phyloP scores from a whole-genome alignment of 2,888 invertebrate genomes.

The Luperina nickerlii region DNA sequence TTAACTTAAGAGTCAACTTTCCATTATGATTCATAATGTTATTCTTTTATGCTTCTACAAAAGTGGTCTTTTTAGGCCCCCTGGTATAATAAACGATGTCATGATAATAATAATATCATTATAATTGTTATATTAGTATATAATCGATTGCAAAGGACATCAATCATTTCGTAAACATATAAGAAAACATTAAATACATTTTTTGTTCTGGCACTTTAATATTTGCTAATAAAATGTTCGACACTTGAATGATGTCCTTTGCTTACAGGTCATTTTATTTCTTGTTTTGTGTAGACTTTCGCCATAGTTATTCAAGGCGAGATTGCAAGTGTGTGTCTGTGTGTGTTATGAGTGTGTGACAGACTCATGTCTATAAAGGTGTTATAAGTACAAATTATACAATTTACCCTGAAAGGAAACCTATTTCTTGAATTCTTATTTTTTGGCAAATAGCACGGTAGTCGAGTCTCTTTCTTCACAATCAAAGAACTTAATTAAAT shows the following conservation, averaged over 20 bases:
- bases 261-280: background rate
- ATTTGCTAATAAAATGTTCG: background rate
- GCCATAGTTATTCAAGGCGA: too few species aligned
- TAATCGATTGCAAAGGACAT: background rate
- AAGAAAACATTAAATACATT: background rate
- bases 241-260: background rate
- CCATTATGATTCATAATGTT: too few species aligned
- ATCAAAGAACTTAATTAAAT: background rate
- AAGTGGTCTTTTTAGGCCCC: too few species aligned
- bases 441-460: too few species aligned
- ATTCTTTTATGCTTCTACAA: too few species aligned
- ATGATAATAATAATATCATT: too few species aligned
- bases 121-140: background rate
- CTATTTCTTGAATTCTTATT: background rate
- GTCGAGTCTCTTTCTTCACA: background rate
- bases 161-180: background rate
- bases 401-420: background rate
- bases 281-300: background rate
- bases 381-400: background rate
- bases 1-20: too few species aligned
- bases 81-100: background rate
- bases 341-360: background rate
- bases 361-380: too few species aligned
- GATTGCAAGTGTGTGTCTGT: background rate
- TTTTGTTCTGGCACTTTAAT: background rate